Conservation (phyloP, 2,888 invertebrate genomes). For the Conus canariensis region DNA sequence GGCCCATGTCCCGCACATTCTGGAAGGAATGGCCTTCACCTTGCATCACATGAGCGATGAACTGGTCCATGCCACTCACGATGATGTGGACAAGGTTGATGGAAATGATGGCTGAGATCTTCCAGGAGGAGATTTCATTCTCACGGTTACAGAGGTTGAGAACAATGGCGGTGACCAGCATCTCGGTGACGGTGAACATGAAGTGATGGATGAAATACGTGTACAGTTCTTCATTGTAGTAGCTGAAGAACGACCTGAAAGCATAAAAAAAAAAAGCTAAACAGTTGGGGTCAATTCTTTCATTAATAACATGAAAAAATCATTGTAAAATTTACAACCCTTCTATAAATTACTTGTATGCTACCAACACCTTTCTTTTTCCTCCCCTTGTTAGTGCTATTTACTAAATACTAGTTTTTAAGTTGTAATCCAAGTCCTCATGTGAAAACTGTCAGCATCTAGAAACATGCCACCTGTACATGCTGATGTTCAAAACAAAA, state of each 20-base stretch:
- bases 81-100: slow-evolving; percentile 75
- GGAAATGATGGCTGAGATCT: slow-evolving; percentile 68
- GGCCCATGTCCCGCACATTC: slow-evolving; percentile 72
- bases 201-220: slow-evolving; percentile 74
- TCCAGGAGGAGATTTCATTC: slow-evolving; percentile 71
- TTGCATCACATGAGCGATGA: slow-evolving; percentile 71
- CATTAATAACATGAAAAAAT: too few relatives aligned
- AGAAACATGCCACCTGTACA: too few relatives aligned
- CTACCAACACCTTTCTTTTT: too few relatives aligned
- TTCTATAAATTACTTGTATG: too few relatives aligned
- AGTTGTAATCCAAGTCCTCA: too few relatives aligned
- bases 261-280: neutral
- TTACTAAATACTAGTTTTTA: too few relatives aligned
- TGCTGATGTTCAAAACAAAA: too few relatives aligned
- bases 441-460: too few relatives aligned
- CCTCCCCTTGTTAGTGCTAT: too few relatives aligned
- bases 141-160: slow-evolving; percentile 70
- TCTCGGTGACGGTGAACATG: slow-evolving; percentile 76
- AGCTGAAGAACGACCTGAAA: slow-evolving; percentile 71
- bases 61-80: slow-evolving; percentile 75
- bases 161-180: slow-evolving; percentile 71
- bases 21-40: slow-evolving; percentile 70
- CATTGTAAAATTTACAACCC: too few relatives aligned
- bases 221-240: slow-evolving; percentile 77
- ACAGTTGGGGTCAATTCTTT: too few relatives aligned